A percentile compares a stretch with the other conserved stretches of the same genome.
Conservation (phyloP, 2,888 invertebrate genomes). For the Baccha elongata region DNA sequence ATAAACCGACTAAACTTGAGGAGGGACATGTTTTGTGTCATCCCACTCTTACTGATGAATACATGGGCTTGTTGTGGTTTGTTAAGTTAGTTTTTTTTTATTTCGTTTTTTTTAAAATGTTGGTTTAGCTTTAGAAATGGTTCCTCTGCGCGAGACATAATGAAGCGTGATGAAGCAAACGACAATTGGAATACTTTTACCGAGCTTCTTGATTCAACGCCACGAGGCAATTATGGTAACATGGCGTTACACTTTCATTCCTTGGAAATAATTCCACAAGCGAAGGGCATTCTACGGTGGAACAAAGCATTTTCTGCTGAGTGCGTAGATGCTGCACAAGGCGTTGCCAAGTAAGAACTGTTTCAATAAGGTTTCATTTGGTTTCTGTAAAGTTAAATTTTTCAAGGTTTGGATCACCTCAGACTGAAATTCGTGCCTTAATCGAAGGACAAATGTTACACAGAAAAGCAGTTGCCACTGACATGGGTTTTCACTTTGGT, state of each 20-base stretch:
- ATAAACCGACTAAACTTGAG: slow-evolving; percentile 86
- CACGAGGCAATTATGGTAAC: slow-evolving; percentile 96
- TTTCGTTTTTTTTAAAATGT: too few species aligned
- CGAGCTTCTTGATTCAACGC: slow-evolving; percentile 90
- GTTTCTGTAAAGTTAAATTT: not conserved
- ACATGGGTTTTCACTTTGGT: slow-evolving; percentile 91
- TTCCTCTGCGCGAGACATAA: slow-evolving; percentile 92
- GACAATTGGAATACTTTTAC: slow-evolving; percentile 93
- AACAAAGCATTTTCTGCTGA: slow-evolving; percentile 84
- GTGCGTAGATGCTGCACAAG: slow-evolving; percentile 77
- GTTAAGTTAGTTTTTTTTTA: slow-evolving; percentile 27
- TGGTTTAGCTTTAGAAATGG: slow-evolving; percentile 97
- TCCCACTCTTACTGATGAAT: slow-evolving; percentile 89
- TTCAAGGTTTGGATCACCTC: slow-evolving; percentile 82
- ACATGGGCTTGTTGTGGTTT: slow-evolving; percentile 95
- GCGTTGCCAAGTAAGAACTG: slow-evolving; percentile 78
- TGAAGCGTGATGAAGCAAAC: slow-evolving; percentile 89
- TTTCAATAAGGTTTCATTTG: not conserved
- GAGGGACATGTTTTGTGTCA: slow-evolving; percentile 95
- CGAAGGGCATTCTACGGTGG: slow-evolving; percentile 86
- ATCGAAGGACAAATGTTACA: slow-evolving; percentile 97
- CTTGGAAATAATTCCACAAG: slow-evolving; percentile 87
- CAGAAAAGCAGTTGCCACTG: slow-evolving; percentile 90
- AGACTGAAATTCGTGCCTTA: slow-evolving; percentile 93
- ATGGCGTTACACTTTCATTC: slow-evolving; percentile 84